Evolutionary conservation across 2,113 vertebrate genomes (phyloP).

Genomic region (Leptobrachium ailaonicum): DNA sequence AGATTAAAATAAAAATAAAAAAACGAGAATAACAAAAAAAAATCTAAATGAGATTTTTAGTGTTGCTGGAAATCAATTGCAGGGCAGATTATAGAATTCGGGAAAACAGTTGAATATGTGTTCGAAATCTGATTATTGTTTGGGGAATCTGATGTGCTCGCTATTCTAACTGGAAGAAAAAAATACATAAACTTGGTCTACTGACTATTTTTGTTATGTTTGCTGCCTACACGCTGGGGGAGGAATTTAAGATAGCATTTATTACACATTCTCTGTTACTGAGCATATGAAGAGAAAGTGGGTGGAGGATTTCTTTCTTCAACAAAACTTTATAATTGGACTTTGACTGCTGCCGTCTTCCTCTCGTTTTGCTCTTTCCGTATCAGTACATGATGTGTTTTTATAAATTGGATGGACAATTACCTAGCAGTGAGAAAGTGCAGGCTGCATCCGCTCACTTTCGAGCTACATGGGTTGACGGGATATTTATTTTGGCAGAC

Average conservation of each 20-base stretch:
- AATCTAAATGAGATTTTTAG: not conserved
- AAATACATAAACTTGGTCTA: slow-evolving; percentile 37
- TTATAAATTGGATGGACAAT: slow-evolving; percentile 34
- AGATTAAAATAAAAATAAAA: too few species aligned
- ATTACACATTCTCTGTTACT: slow-evolving; percentile 43
- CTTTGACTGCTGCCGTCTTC: slow-evolving; percentile 36
- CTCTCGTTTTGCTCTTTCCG: slow-evolving; percentile 25
- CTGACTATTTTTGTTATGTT: slow-evolving; percentile 47
- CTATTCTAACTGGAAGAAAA: not conserved
- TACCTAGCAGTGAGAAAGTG: slow-evolving; percentile 11
- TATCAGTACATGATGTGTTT: slow-evolving; percentile 18
- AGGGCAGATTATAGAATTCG: not conserved
- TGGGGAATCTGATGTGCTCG: slow-evolving; percentile 20
- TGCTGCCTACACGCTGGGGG: slow-evolving; percentile 46
- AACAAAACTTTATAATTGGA: slow-evolving; percentile 50
- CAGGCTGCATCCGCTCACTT: not conserved
- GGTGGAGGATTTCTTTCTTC: slow-evolving; percentile 36
- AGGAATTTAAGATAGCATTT: slow-evolving; percentile 46
- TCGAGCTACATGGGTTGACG: not conserved
- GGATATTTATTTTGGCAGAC: not conserved
- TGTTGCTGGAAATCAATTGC: not conserved
- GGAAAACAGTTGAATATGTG: slow-evolving; percentile 10
- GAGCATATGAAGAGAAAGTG: slow-evolving; percentile 38
- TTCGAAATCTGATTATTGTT: slow-evolving; percentile 11
- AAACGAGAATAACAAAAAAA: not conserved